A percentile compares a stretch with the other conserved stretches of the same genome.
These are phyloP conservation scores for Astyanax mexicanus DNA, from an alignment of 2,797 vertebrate genomes.

Conservation along the genomic window DNA sequence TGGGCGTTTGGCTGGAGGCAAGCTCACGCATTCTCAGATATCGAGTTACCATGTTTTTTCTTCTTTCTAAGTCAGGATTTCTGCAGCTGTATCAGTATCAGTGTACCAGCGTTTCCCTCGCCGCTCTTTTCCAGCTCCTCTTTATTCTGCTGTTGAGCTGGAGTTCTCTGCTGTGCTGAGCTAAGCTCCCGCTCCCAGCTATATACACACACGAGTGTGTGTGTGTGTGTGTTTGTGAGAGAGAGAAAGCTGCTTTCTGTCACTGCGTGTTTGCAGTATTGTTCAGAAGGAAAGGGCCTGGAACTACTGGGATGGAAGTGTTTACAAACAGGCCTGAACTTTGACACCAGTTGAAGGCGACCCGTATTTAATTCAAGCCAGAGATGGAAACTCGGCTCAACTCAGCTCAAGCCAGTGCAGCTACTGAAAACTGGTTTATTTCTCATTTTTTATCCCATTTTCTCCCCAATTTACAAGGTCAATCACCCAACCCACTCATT, in stretches of 20 bases:
- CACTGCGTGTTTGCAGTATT: constrained; percentile 4
- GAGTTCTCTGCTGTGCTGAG: neutral
- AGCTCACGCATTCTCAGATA: constrained; percentile 21
- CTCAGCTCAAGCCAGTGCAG: neutral
- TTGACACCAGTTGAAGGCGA: constrained; percentile 18
- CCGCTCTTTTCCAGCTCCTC: neutral
- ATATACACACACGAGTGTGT: constrained; percentile 4
- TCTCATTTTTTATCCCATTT: too few relatives aligned
- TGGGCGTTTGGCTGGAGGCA: constrained; percentile 23
- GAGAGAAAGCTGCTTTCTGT: constrained; percentile 16
- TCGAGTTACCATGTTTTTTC: constrained; percentile 17
- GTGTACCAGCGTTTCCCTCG: neutral
- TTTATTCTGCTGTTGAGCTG: neutral
- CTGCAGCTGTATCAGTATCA: neutral
- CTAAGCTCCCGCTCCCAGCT: constrained; percentile 19
- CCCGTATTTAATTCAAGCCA: constrained; percentile 17
- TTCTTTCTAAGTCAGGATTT: neutral
- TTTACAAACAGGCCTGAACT: constrained; percentile 43
- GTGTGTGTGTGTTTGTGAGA: too few relatives aligned
- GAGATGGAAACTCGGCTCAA: too few relatives aligned
- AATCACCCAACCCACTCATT: too few relatives aligned
- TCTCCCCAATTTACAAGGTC: too few relatives aligned
- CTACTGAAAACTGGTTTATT: constrained; percentile 7
- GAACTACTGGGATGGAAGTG: constrained; percentile 6
- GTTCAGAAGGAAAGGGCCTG: constrained; percentile 3